Evolutionary conservation across 2,797 vertebrate species (phyloP).

Genomic region (Channallabes apus): DNA sequence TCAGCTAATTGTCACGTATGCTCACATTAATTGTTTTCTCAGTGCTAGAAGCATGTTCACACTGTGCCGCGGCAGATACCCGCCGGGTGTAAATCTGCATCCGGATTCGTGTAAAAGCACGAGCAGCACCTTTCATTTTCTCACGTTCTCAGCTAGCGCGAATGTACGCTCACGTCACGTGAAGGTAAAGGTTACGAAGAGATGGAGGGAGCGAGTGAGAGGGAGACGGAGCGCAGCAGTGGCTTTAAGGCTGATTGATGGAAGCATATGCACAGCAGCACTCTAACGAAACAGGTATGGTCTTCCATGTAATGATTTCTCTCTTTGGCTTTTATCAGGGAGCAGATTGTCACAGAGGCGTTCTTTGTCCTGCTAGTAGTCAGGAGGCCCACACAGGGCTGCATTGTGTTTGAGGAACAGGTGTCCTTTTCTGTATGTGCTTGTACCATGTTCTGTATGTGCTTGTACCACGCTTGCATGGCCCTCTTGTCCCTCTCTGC

Average conservation of each 20-base stretch:
- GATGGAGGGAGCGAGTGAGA: not conserved
- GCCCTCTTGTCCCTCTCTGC: constrained; percentile 43
- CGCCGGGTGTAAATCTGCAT: constrained; percentile 20
- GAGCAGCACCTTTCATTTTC: not conserved
- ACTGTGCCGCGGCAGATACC: constrained; percentile 9
- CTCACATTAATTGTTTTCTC: constrained; percentile 17
- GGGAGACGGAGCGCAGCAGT: constrained; percentile 3
- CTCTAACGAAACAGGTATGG: constrained; percentile 36
- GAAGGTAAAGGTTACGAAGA: constrained; percentile 5
- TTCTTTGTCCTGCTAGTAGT: constrained; percentile 35
- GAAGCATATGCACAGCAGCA: constrained; percentile 48
- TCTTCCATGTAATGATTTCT: constrained; percentile 56
- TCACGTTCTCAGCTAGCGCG: constrained; percentile 16
- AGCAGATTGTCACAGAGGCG: constrained; percentile 46
- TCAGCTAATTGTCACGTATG: constrained; percentile 22
- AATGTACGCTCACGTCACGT: constrained; percentile 18
- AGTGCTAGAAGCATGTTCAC: constrained; percentile 21
- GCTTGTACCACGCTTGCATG: constrained; percentile 39
- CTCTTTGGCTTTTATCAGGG: constrained; percentile 52
- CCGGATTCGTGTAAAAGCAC: not conserved
- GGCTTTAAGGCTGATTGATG: constrained; percentile 46
- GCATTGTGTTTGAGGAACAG: constrained; percentile 53
- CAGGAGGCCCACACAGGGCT: constrained; percentile 47
- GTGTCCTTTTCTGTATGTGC: constrained; percentile 49
- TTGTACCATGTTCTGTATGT: constrained; percentile 49